phyloP scores from a whole-genome alignment of 2,888 invertebrate species.

The Eulithis prunata region DNA sequence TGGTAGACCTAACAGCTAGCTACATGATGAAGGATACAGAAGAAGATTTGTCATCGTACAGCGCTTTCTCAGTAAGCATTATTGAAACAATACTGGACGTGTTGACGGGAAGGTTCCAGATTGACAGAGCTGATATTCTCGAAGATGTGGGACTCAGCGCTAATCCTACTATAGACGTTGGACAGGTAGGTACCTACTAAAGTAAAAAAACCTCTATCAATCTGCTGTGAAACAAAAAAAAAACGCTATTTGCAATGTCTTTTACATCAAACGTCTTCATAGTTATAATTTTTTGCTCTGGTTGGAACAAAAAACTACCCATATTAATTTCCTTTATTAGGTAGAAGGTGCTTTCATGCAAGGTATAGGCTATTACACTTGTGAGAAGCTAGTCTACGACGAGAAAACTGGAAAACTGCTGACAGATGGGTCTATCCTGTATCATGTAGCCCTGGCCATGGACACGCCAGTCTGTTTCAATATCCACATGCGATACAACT shows the following conservation, averaged over 20 bases:
- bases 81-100: constrained; percentile 88
- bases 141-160: constrained; percentile 88
- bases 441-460: constrained; percentile 87
- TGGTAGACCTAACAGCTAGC: constrained; percentile 85
- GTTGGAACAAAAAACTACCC: no score
- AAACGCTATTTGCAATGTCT: no score
- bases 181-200: constrained; percentile 79
- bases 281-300: no score
- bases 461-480: constrained; percentile 88
- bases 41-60: constrained; percentile 77
- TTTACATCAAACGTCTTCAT: no score
- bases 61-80: constrained; percentile 84
- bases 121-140: constrained; percentile 85
- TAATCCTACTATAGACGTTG: constrained; percentile 87
- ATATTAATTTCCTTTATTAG: constrained; percentile 46
- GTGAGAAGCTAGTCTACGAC: constrained; percentile 87
- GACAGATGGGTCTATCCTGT: constrained; percentile 88
- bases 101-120: constrained; percentile 87
- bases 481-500: constrained; percentile 85
- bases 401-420: constrained; percentile 85
- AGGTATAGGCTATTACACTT: constrained; percentile 88
- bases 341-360: constrained; percentile 90
- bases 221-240: no score
- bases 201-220: no score
- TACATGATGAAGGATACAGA: constrained; percentile 85